Conservation (phyloP, 2,888 invertebrate genomes). For the Pseudococcus viburni region DNA sequence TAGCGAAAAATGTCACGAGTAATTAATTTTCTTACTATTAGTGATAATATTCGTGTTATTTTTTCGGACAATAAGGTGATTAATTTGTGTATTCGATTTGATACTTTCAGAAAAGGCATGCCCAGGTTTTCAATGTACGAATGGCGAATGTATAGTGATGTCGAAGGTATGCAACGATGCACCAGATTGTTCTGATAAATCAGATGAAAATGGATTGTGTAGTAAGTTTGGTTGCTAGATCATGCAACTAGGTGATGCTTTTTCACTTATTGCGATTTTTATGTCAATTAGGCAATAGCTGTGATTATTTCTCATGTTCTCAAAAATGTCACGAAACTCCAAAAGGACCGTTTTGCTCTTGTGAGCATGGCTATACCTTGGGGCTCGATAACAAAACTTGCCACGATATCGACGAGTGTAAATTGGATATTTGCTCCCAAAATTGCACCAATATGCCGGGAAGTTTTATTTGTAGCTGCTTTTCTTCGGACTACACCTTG, state of each 20-base stretch:
- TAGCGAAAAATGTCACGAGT: slow-evolving; percentile 46
- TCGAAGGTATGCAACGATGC: slow-evolving; percentile 77
- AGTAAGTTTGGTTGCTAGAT: slow-evolving; percentile 59
- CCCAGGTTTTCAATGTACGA: slow-evolving; percentile 72
- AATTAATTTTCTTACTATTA: not conserved
- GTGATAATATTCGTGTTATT: not conserved
- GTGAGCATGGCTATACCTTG: slow-evolving; percentile 76
- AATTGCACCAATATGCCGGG: slow-evolving; percentile 76
- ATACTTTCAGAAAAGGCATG: slow-evolving; percentile 60
- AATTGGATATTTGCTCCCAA: slow-evolving; percentile 77
- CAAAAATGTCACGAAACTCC: slow-evolving; percentile 74
- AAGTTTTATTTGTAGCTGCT: slow-evolving; percentile 76
- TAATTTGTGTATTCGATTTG: not conserved
- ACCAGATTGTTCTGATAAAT: slow-evolving; percentile 78
- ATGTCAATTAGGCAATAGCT: slow-evolving; percentile 5
- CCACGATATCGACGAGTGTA: slow-evolving; percentile 82
- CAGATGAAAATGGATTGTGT: slow-evolving; percentile 81
- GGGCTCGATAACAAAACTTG: slow-evolving; percentile 75
- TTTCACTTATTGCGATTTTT: not conserved
- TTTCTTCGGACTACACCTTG: slow-evolving; percentile 75
- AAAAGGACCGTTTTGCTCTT: slow-evolving; percentile 78
- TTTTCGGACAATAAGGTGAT: not conserved
- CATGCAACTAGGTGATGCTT: not conserved
- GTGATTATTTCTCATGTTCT: slow-evolving; percentile 67
- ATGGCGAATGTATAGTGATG: slow-evolving; percentile 79